Percentiles rank a stretch among this genome's conserved stretches.
Evolutionary conservation across 2,888 invertebrate species (phyloP).

Genomic region (Euspilapteryx auroguttella): DNA sequence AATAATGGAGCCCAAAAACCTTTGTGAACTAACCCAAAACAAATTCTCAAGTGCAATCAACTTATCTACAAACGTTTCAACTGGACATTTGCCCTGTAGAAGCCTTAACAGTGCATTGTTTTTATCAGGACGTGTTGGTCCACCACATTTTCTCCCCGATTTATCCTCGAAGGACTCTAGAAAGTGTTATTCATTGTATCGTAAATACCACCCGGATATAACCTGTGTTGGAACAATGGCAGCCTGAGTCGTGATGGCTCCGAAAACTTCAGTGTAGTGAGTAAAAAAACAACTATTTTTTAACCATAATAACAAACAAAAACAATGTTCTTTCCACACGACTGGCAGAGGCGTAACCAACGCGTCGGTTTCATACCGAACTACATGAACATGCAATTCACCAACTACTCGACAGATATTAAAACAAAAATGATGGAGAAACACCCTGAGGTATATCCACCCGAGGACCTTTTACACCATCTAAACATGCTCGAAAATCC

Average conservation of each 20-base stretch:
- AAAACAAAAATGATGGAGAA: too few relatives aligned
- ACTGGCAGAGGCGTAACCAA: conserved; percentile 10
- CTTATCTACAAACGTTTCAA: conserved; percentile 17
- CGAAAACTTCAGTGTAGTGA: neutral
- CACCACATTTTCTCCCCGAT: conserved; percentile 15
- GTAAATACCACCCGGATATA: conserved; percentile 12
- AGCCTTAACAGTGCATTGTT: too few relatives aligned
- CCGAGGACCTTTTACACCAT: too few relatives aligned
- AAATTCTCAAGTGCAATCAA: conserved; percentile 23
- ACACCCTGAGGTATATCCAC: too few relatives aligned
- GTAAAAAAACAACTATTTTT: neutral
- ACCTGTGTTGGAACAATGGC: conserved; percentile 16
- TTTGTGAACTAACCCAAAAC: conserved; percentile 24
- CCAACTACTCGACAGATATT: conserved; percentile 27
- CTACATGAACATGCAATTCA: conserved; percentile 22
- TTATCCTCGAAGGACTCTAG: conserved; percentile 18
- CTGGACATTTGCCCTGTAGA: too few relatives aligned
- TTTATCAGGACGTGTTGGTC: too few relatives aligned
- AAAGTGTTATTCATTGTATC: conserved; percentile 25
- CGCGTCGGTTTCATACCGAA: conserved; percentile 9
- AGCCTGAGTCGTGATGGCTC: conserved; percentile 22
- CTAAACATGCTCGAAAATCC: conserved; percentile 35
- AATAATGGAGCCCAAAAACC: conserved; percentile 47
- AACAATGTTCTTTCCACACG: conserved; percentile 29
- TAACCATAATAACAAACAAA: conserved; percentile 15